A percentile compares a stretch with the other conserved stretches of the same genome.
Evolutionary conservation across 2,888 invertebrate genomes (phyloP).

Genomic region (Microplitis deprimator): DNA sequence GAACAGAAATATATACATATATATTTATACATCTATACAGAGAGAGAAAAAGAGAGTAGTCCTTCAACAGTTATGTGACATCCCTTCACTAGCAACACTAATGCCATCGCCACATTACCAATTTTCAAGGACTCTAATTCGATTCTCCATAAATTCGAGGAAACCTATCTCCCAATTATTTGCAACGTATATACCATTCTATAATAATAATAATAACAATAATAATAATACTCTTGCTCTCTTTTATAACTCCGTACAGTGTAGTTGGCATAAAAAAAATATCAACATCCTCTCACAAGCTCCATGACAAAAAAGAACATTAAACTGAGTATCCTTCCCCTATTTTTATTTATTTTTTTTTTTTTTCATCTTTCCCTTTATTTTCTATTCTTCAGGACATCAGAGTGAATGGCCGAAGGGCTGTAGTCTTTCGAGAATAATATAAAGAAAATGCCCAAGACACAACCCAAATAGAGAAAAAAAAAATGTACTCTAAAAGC

Average conservation of each 20-base stretch:
- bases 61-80: background rate
- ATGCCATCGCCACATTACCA: background rate
- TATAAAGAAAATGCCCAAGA: background rate
- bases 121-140: background rate
- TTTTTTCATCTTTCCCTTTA: background rate
- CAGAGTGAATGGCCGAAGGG: background rate
- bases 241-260: background rate
- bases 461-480: conserved; percentile 14
- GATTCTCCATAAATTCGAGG: background rate
- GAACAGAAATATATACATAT: background rate
- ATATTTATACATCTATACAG: too few species aligned
- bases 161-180: background rate
- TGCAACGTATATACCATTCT: background rate
- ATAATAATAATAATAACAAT: background rate
- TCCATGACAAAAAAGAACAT: background rate
- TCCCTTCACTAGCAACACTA: background rate
- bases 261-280: conserved; percentile 1
- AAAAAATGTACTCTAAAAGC: conserved; percentile 13
- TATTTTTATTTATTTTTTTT: background rate
- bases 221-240: background rate
- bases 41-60: background rate
- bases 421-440: background rate
- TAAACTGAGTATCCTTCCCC: conserved; percentile 1
- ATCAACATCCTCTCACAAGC: background rate
- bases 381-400: background rate